Conservation (phyloP, 2,113 vertebrate species). For the Zosterops pallidus region DNA sequence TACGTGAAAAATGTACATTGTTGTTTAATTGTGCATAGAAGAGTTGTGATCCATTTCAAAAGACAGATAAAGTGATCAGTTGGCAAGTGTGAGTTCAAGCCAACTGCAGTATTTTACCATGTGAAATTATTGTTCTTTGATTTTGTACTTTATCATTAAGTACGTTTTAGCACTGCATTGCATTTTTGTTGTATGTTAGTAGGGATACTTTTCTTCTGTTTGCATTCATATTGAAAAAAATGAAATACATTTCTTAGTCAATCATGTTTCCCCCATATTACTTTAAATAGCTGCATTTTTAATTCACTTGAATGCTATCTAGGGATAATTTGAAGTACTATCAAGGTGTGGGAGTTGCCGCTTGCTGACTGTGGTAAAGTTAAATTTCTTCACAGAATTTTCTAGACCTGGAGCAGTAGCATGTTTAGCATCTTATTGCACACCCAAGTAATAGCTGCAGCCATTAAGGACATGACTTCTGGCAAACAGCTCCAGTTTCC, state of each 20-base stretch:
- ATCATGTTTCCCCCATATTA: neutral
- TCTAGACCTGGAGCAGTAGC: neutral
- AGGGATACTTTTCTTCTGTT: neutral
- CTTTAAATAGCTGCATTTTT: neutral
- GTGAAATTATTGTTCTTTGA: neutral
- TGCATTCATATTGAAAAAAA: neutral
- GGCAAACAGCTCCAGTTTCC: neutral
- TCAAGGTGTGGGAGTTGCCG: neutral
- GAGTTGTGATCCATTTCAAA: neutral
- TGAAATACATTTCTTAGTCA: neutral
- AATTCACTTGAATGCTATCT: neutral
- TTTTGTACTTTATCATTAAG: neutral
- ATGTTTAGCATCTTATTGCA: neutral
- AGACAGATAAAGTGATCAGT: neutral
- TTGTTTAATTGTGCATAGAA: conserved; percentile 48
- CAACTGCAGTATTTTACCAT: neutral
- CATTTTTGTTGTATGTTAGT: neutral
- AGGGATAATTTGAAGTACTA: neutral
- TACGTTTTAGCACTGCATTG: neutral
- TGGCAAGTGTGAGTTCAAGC: neutral
- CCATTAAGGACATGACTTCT: neutral
- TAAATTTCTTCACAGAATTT: neutral
- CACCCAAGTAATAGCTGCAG: neutral
- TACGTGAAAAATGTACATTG: conserved; percentile 12
- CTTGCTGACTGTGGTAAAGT: neutral